A percentile compares a stretch with the other conserved stretches of the same genome.
These are phyloP conservation scores for Strigops habroptila DNA, from an alignment of 2,113 vertebrate species.

Conservation along the genomic window DNA sequence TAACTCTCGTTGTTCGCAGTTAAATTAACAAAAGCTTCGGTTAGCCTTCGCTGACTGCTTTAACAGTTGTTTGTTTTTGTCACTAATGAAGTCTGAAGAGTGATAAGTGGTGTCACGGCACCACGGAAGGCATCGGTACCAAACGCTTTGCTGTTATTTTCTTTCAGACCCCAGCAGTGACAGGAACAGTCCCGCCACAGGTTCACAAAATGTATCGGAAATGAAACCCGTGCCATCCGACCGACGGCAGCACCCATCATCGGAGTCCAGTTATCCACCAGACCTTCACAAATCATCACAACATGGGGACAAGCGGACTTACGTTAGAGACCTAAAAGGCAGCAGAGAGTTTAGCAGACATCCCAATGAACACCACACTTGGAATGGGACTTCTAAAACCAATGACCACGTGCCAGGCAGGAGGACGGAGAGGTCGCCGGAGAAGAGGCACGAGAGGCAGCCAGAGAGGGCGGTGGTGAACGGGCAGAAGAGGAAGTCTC, in stretches of 20 bases:
- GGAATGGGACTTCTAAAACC: conserved; percentile 86
- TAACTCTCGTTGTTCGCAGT: conserved; percentile 48
- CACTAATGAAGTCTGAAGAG: conserved; percentile 72
- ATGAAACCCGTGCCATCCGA: conserved; percentile 77
- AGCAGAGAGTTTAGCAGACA: conserved; percentile 80
- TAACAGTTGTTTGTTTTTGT: conserved; percentile 75
- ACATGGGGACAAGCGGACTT: conserved; percentile 85
- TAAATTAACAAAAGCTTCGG: conserved; percentile 67
- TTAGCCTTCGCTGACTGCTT: conserved; percentile 69
- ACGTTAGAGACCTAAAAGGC: conserved; percentile 73
- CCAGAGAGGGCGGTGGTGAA: conserved; percentile 75
- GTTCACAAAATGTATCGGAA: conserved; percentile 96
- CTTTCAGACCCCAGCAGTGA: conserved; percentile 89
- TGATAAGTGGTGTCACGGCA: conserved; percentile 49
- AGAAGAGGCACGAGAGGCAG: conserved; percentile 76
- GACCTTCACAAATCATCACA: conserved; percentile 89
- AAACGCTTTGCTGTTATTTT: conserved; percentile 76
- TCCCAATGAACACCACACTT: conserved; percentile 85
- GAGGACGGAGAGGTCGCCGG: conserved; percentile 80
- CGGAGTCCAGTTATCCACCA: conserved; percentile 87
- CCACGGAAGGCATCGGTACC: conserved; percentile 44
- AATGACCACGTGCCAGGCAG: conserved; percentile 77
- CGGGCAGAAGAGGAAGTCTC: conserved; percentile 77
- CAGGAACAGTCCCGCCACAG: conserved; percentile 82
- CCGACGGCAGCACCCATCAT: conserved; percentile 81